These are phyloP conservation scores for Nixonia krombeini DNA, from an alignment of 1,140 invertebrate species.

Conservation along the genomic window DNA sequence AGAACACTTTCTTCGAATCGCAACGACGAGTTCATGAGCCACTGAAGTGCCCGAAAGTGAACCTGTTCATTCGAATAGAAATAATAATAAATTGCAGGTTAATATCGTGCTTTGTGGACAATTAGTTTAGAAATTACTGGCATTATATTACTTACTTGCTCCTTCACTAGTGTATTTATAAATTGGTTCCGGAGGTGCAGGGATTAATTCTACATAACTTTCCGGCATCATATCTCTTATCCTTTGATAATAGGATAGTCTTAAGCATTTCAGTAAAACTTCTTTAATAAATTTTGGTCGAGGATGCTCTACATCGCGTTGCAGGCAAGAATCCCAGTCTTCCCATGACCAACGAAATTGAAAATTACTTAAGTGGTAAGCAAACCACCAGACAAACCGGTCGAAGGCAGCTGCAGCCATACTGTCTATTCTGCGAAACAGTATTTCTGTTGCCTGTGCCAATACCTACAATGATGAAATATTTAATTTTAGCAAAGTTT, in stretches of 20 bases:
- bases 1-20: slow-evolving; percentile 89
- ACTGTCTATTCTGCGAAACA: slow-evolving; percentile 95
- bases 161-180: slow-evolving; percentile 88
- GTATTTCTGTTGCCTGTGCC: slow-evolving; percentile 96
- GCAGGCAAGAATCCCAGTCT: slow-evolving; percentile 89
- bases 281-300: slow-evolving; percentile 97
- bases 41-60: slow-evolving; percentile 85
- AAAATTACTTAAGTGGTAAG: slow-evolving; percentile 99
- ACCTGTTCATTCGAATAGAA: slow-evolving; percentile 73
- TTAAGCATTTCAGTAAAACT: slow-evolving; percentile 90
- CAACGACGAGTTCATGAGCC: slow-evolving; percentile 87
- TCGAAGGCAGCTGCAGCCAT: slow-evolving; percentile 99
- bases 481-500: background rate
- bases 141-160: slow-evolving; percentile 75
- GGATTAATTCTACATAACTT: slow-evolving; percentile 87
- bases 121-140: too few relatives aligned
- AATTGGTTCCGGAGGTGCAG: slow-evolving; percentile 81
- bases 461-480: slow-evolving; percentile 73
- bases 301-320: slow-evolving; percentile 91
- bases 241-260: slow-evolving; percentile 95
- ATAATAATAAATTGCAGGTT: too few relatives aligned
- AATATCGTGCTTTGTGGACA: too few relatives aligned
- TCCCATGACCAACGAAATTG: slow-evolving; percentile 99
- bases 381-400: slow-evolving; percentile 97
- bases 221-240: slow-evolving; percentile 93